Percentiles rank a stretch among this genome's conserved stretches.
phyloP scores from a whole-genome alignment of 2,113 vertebrate species.

The Ailurus styani region DNA sequence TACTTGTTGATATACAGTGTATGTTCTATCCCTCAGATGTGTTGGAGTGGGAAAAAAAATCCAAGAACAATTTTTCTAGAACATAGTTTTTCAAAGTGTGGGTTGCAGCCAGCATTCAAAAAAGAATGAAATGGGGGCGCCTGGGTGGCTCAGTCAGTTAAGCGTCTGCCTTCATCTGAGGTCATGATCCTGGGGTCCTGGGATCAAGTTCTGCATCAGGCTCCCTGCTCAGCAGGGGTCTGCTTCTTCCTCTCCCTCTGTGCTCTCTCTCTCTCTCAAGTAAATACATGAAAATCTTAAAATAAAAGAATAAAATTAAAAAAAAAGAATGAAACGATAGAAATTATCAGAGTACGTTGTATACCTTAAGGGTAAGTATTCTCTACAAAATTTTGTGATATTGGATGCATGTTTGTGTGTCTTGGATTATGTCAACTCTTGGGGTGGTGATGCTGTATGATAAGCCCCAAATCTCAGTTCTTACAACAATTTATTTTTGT shows the following conservation, averaged over 20 bases:
- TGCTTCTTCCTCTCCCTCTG: background rate
- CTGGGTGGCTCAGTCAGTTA: background rate
- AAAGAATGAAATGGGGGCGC: background rate
- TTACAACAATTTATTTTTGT: background rate
- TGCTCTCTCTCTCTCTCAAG: background rate
- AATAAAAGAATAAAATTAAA: too few species aligned
- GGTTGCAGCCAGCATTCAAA: background rate
- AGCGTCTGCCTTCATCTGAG: too few species aligned
- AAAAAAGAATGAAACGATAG: background rate
- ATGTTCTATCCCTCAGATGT: background rate
- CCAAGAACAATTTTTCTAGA: background rate
- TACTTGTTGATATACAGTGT: background rate
- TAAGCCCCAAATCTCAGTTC: background rate
- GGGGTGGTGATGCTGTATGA: background rate
- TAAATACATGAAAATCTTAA: background rate
- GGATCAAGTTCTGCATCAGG: too few species aligned
- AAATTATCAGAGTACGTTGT: background rate
- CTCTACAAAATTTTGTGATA: background rate
- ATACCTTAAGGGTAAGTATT: background rate
- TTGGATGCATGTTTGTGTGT: background rate
- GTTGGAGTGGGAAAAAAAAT: background rate
- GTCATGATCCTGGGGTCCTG: too few species aligned
- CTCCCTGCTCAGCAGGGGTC: too few species aligned
- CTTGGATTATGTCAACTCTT: background rate
- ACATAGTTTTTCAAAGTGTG: background rate